Conservation (phyloP, 2,113 vertebrate species). For the Morone chrysops region DNA sequence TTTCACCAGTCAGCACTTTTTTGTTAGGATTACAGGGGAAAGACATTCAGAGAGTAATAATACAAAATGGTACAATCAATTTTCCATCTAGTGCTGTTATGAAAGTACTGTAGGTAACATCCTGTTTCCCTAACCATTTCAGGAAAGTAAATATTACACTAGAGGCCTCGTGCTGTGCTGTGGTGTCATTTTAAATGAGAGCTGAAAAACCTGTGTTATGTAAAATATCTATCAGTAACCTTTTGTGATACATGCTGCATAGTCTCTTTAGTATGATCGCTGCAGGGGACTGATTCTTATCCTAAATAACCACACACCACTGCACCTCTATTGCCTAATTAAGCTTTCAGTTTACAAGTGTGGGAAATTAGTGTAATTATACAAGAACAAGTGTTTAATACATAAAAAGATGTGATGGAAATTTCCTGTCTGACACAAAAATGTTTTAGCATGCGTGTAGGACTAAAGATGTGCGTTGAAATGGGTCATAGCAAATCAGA, state of each 20-base stretch:
- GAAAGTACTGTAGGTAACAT: neutral
- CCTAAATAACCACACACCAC: slow-evolving; percentile 15
- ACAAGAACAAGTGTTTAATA: slow-evolving; percentile 33
- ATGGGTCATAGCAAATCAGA: neutral
- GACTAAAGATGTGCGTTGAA: neutral
- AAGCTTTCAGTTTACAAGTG: slow-evolving; percentile 52
- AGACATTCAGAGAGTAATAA: neutral
- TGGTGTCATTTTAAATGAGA: neutral
- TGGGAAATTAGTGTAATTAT: slow-evolving; percentile 59
- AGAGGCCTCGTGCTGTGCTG: slow-evolving; percentile 3
- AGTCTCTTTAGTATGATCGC: neutral
- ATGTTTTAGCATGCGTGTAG: neutral
- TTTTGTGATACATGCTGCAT: slow-evolving; percentile 18
- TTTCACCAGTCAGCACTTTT: slow-evolving; percentile 13
- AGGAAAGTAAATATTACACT: slow-evolving; percentile 2
- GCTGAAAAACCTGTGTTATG: neutral
- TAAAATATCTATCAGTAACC: slow-evolving; percentile 22
- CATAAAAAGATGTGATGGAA: slow-evolving; percentile 24
- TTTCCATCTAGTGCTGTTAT: neutral
- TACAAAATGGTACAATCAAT: neutral
- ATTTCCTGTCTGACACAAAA: slow-evolving; percentile 33
- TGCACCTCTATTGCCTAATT: slow-evolving; percentile 35
- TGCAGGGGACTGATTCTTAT: slow-evolving; percentile 42
- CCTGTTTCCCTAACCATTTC: neutral
- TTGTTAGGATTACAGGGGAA: neutral